phyloP scores from a whole-genome alignment of 2,113 vertebrate genomes.

The Eptesicus fuscus region DNA sequence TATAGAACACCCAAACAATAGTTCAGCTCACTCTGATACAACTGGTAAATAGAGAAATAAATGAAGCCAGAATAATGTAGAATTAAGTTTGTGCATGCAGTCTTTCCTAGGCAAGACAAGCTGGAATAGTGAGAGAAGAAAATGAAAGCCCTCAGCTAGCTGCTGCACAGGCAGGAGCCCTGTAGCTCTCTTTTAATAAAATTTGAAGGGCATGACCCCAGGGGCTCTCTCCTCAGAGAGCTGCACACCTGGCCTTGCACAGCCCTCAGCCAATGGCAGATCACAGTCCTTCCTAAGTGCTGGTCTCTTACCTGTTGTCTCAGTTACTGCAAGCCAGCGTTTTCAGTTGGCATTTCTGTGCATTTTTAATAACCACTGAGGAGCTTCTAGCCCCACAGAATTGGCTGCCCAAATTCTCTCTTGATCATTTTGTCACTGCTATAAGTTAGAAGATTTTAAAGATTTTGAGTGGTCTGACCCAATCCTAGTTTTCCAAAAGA shows the following conservation, averaged over 20 bases:
- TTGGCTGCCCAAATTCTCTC: background rate
- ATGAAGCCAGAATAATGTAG: background rate
- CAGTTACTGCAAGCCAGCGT: background rate
- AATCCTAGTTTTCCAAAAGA: background rate
- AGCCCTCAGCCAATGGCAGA: background rate
- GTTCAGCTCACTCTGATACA: background rate
- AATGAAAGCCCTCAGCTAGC: background rate
- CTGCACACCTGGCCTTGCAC: too few relatives aligned
- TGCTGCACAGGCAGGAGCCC: background rate
- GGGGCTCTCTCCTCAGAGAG: background rate
- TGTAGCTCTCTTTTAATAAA: background rate
- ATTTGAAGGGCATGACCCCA: background rate
- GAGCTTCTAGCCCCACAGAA: background rate
- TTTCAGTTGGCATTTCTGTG: background rate
- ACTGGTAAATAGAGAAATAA: background rate
- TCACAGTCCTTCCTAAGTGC: fast-evolving
- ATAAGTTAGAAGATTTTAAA: background rate
- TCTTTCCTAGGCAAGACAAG: background rate
- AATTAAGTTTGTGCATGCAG: background rate
- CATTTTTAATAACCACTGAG: background rate
- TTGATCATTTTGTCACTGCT: background rate
- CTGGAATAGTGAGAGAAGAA: background rate
- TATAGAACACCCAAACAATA: background rate
- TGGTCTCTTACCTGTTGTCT: background rate
- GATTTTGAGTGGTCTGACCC: background rate